These are phyloP conservation scores for Pachyuromys duprasi DNA, from an alignment of 2,797 vertebrate genomes.

Conservation along the genomic window DNA sequence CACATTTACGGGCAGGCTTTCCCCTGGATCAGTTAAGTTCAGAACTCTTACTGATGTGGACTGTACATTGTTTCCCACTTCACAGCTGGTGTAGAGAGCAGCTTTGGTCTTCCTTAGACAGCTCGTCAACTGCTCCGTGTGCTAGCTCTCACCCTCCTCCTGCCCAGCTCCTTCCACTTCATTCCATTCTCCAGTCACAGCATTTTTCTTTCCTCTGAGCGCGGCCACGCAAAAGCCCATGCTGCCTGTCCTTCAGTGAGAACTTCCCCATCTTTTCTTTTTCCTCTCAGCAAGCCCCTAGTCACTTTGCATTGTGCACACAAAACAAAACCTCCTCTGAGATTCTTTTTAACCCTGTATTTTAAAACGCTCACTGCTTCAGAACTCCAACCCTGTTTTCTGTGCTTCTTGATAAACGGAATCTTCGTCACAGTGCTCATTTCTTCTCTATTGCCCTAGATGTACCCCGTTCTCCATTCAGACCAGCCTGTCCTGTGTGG, in stretches of 20 bases:
- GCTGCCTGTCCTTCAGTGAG: not conserved
- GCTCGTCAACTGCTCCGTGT: not conserved
- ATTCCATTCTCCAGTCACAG: rapidly evolving
- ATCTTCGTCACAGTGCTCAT: not conserved
- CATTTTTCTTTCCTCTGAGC: not conserved
- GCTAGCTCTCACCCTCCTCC: not conserved
- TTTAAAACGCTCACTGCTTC: not conserved
- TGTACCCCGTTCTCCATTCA: not conserved
- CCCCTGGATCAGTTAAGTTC: not conserved
- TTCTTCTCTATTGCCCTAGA: not conserved
- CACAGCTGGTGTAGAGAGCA: not conserved
- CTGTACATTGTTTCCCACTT: not conserved
- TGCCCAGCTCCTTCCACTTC: not conserved
- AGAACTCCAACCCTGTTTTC: not conserved
- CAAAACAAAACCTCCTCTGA: not conserved
- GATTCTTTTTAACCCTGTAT: not conserved
- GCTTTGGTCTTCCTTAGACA: not conserved
- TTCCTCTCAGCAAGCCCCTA: not conserved
- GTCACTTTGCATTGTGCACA: not conserved
- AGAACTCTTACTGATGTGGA: not conserved
- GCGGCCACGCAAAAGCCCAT: not conserved
- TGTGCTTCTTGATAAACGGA: not conserved
- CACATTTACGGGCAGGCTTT: not conserved
- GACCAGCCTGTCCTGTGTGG: not conserved
- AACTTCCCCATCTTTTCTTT: not conserved